phyloP scores from a whole-genome alignment of 64 coral and sea anemone species.

The Pocillopora verrucosa region DNA sequence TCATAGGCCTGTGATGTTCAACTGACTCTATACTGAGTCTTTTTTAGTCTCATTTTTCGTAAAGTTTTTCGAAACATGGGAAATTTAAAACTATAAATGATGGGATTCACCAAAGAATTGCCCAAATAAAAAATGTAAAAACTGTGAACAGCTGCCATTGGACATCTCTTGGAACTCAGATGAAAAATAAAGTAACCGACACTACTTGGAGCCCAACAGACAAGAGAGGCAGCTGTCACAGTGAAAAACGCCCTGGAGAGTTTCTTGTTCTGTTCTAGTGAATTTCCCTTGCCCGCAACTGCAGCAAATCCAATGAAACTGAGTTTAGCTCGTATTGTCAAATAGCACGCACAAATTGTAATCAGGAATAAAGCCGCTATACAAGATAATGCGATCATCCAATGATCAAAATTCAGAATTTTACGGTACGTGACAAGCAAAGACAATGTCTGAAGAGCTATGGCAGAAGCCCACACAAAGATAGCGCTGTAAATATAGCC shows the following conservation, averaged over 20 bases:
- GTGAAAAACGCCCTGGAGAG: not conserved
- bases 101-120: not conserved
- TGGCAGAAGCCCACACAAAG: not conserved
- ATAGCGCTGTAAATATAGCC: not conserved
- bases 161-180: not conserved
- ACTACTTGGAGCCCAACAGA: not conserved
- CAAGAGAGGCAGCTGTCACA: not conserved
- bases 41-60: not conserved
- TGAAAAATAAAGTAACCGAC: not conserved
- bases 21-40: not conserved
- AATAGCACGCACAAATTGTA: not conserved
- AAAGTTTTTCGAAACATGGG: not conserved
- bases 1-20: not conserved
- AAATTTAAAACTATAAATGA: slow-evolving; percentile 11
- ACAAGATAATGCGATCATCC: no score
- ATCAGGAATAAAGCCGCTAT: not conserved
- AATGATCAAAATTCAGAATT: not conserved
- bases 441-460: not conserved
- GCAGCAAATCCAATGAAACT: not conserved
- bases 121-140: not conserved
- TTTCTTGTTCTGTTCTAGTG: not conserved
- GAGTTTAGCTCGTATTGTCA: not conserved
- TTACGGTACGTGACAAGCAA: not conserved
- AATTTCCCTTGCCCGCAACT: not conserved
- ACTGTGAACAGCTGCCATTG: not conserved